Conservation (phyloP, 2,888 invertebrate genomes). For the Drosophila setosimentum region DNA sequence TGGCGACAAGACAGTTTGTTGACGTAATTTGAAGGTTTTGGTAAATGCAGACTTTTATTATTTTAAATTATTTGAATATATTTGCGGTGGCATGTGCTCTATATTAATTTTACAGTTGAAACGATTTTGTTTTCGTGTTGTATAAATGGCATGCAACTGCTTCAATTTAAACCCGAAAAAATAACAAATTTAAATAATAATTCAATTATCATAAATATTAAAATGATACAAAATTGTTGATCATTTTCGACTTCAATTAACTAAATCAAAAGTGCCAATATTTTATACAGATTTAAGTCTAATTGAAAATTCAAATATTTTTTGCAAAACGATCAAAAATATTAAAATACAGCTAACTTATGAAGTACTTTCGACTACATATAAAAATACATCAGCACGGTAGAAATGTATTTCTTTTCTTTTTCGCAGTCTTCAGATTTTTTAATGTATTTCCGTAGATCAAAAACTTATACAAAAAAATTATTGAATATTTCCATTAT, state of each 20-base stretch:
- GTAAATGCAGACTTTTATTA: conserved; percentile 2
- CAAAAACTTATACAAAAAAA: conserved; percentile 21
- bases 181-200: not conserved
- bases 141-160: not conserved
- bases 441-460: conserved; percentile 33
- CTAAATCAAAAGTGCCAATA: not conserved
- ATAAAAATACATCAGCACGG: not conserved
- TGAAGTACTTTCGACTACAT: not conserved
- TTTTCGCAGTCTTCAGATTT: not conserved
- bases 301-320: not conserved
- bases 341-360: not conserved
- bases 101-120: conserved; percentile 32
- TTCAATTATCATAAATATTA: not conserved
- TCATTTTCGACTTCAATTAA: not conserved
- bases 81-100: conserved; percentile 13
- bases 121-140: not conserved
- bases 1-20: conserved; percentile 18
- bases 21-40: conserved; percentile 1
- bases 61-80: not conserved
- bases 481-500: conserved; percentile 13
- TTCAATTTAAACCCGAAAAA: not conserved
- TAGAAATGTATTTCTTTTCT: not conserved
- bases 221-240: not conserved
- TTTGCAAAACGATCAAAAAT: not conserved
- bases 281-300: not conserved